Evolutionary conservation across 2,797 vertebrate species (phyloP), one percentile per base, ranked within the genome.

Genomic region (Hyperoplus immaculatus): DNA sequence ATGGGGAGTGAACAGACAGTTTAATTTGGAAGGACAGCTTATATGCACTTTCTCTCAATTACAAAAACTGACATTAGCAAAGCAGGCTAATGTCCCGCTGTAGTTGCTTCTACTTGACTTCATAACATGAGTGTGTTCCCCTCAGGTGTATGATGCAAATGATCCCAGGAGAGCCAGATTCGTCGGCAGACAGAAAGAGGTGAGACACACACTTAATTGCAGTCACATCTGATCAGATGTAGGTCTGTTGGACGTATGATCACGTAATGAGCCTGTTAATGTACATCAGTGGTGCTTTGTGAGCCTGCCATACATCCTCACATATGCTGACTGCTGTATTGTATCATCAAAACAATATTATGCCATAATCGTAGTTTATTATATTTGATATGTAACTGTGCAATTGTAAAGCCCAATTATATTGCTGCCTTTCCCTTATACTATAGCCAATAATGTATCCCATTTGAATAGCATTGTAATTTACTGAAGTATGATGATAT

Each of bases 111-210:
- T 62, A 5, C 21, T 36, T 4, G 7, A 21, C 1, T 12, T 51
- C 5, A 11, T 36, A 49, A 50, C n/a, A 5, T 21, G 0, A 0
- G 0, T 57, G 7, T 77, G 55, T 84, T 78, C 18, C 57, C 16
- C 12, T 12, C 75, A 96, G 95, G 94, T 95, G 45, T 96, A 61
- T 84, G 95, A 96, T 43, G 89, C 88, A 73, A 76, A 91, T 0
- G 95, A 96, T 66, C 83, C 77, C 16, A 91, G 93, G 64, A 92
- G 94, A 88, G 94, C 85, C 58, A 89, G 95, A 70, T 96, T 96
- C 54, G 51, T 92, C 21, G 92, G 88, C 39, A 93, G 71, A 77
- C 86, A 91, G 72, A 96, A 96, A 78, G 95, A 95, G 95, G 95
- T 95, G 91, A 82, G 67, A 41, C 1, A 1, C 2, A 6, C 29